Conservation (phyloP, 2,888 invertebrate species). For the Acanthosepion lycidas region DNA sequence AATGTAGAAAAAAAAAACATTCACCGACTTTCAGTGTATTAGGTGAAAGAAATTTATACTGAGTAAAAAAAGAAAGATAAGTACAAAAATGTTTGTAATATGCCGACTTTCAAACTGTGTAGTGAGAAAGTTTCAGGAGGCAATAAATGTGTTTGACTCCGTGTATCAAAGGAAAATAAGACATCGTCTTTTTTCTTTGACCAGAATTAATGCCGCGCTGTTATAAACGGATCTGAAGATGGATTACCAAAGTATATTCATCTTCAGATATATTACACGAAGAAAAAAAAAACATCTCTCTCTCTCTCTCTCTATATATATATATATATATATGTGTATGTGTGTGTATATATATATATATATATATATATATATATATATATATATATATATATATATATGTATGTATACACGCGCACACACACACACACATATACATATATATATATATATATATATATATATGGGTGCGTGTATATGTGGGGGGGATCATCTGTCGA, state of each 20-base stretch:
- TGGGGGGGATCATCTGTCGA: too few species aligned
- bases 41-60: background rate
- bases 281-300: background rate
- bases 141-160: background rate
- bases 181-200: constrained; percentile 18
- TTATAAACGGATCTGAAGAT: background rate
- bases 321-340: too few species aligned
- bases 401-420: background rate
- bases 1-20: too few species aligned
- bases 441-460: background rate
- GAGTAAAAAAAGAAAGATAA: background rate
- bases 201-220: background rate
- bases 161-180: background rate
- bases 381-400: background rate
- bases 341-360: background rate
- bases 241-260: background rate
- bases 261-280: background rate
- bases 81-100: background rate
- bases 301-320: background rate
- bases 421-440: too few species aligned
- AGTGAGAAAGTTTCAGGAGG: background rate
- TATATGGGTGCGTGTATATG: background rate
- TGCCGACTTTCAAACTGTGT: background rate
- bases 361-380: background rate
- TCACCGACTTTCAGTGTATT: too few species aligned